Conservation (phyloP, 37 sponge, comb jelly and placozoan species). For the Chondrilla cf. caribensis region DNA sequence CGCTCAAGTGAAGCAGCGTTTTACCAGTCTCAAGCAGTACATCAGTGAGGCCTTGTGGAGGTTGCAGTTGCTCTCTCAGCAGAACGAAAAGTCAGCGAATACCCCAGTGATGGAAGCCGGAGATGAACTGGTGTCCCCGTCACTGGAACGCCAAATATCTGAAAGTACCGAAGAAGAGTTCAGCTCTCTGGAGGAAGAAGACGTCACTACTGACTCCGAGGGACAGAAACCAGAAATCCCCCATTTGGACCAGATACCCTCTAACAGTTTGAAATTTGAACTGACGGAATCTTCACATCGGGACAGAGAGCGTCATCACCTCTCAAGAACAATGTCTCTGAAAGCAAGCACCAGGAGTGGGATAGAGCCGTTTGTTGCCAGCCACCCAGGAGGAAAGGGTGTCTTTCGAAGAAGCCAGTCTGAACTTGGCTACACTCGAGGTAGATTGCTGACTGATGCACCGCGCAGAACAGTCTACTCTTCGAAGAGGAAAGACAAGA, state of each 20-base stretch:
- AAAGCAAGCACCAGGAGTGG: not conserved
- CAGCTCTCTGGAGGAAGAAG: not conserved
- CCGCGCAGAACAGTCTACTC: not conserved
- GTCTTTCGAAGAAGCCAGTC: not conserved
- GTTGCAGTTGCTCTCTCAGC: slow-evolving; percentile 67
- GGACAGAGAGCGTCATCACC: not conserved
- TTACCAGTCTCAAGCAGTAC: slow-evolving; percentile 66
- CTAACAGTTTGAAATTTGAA: not conserved
- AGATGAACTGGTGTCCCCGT: too few species aligned
- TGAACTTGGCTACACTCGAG: not conserved
- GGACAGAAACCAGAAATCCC: not conserved
- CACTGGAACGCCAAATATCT: too few species aligned
- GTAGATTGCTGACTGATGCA: not conserved
- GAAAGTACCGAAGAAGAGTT: not conserved
- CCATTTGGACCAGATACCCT: not conserved
- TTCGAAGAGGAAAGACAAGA: not conserved
- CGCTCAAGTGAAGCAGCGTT: slow-evolving; percentile 53
- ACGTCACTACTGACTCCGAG: not conserved
- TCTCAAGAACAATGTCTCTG: not conserved
- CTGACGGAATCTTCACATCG: not conserved
- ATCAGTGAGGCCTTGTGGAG: slow-evolving; percentile 93
- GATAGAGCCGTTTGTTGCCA: not conserved
- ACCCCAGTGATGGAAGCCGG: slow-evolving; percentile 1
- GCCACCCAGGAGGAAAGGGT: not conserved
- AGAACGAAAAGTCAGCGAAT: not conserved